Conservation (phyloP, 2,113 vertebrate genomes). For the Labeo catla region DNA sequence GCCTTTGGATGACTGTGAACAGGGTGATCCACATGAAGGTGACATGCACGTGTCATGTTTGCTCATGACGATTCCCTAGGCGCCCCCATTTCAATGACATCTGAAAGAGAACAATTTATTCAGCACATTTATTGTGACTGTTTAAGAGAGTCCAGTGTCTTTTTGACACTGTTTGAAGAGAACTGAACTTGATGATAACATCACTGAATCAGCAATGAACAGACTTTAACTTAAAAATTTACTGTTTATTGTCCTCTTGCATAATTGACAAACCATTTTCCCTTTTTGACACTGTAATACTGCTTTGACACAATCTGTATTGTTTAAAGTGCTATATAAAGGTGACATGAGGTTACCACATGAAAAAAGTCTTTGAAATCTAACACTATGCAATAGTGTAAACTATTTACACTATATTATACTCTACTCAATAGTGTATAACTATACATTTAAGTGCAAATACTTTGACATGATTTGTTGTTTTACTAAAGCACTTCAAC, state of each 20-base stretch:
- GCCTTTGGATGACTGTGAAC: conserved; percentile 5
- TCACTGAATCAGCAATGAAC: no score
- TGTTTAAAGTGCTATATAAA: no score
- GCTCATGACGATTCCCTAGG: not conserved
- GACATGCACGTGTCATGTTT: not conserved
- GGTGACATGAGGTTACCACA: not conserved
- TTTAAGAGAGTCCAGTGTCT: not conserved
- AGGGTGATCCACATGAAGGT: not conserved
- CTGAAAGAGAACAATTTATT: not conserved
- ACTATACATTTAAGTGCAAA: not conserved
- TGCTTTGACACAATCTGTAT: no score
- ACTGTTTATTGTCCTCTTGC: no score
- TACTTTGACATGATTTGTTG: not conserved
- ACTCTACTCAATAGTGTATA: not conserved
- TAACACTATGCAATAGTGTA: not conserved
- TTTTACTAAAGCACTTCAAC: not conserved
- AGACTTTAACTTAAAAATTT: no score
- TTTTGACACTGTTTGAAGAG: no score
- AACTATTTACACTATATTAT: not conserved
- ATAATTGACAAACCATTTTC: no score
- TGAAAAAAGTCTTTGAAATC: not conserved
- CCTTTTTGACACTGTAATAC: no score
- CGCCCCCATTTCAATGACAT: not conserved
- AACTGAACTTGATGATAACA: no score
- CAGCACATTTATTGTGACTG: not conserved